Evolutionary conservation across 2,113 vertebrate genomes (phyloP).

Genomic region (Geococcyx californianus): DNA sequence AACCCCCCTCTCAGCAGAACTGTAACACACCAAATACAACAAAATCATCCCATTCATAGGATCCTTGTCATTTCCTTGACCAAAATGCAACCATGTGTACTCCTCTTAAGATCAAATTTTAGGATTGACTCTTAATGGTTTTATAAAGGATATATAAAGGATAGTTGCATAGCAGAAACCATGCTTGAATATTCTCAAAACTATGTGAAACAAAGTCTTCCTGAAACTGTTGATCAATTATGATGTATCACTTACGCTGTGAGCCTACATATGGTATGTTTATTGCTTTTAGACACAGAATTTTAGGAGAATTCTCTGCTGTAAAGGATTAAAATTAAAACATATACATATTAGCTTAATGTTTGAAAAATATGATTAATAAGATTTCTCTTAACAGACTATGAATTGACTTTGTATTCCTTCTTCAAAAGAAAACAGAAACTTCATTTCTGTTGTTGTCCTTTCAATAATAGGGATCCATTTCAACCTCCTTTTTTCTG

Average conservation of each 20-base stretch:
- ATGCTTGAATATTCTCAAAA: background rate
- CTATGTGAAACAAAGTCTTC: background rate
- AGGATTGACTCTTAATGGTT: background rate
- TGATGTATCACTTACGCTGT: background rate
- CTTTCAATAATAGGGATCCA: background rate
- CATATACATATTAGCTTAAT: background rate
- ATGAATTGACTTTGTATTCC: background rate
- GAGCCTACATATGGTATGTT: background rate
- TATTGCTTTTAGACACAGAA: background rate
- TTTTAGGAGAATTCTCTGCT: background rate
- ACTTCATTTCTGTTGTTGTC: background rate
- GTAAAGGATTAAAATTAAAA: background rate
- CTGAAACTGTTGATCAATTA: background rate
- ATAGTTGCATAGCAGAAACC: background rate
- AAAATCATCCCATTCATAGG: background rate
- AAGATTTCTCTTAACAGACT: background rate
- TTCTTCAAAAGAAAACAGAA: background rate
- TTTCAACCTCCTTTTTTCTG: background rate
- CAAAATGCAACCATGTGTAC: background rate
- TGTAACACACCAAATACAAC: background rate
- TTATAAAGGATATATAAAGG: background rate
- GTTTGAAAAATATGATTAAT: background rate
- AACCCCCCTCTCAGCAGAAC: background rate
- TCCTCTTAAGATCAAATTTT: background rate
- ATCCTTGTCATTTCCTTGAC: background rate